Conservation (phyloP, 2,888 invertebrate genomes). For the Tigriopus californicus region DNA sequence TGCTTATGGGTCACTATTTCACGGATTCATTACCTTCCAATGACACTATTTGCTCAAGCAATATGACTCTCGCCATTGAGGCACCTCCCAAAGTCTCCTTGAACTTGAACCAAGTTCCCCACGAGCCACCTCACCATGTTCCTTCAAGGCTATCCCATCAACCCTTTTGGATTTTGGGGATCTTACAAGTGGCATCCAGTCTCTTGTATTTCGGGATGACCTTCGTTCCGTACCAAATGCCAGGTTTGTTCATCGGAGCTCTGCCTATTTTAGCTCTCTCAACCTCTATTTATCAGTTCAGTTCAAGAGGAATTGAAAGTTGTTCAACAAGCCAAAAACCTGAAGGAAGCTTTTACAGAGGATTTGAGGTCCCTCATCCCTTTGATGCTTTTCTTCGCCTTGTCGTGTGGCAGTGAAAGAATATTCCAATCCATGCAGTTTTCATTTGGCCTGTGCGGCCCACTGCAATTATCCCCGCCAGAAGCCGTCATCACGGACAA, state of each 20-base stretch:
- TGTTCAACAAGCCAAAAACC: neutral
- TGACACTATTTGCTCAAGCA: neutral
- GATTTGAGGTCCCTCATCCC: neutral
- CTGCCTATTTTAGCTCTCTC: neutral
- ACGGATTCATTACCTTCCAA: neutral
- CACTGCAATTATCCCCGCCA: neutral
- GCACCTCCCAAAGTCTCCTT: neutral
- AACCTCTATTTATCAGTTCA: neutral
- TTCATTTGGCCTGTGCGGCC: neutral
- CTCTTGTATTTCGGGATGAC: neutral
- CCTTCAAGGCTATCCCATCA: too few relatives aligned
- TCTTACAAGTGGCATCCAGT: neutral
- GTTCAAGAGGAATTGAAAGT: neutral
- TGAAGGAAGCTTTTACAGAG: neutral
- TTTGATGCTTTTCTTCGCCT: neutral
- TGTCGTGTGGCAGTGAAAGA: neutral
- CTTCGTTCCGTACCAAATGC: neutral
- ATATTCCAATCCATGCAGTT: neutral
- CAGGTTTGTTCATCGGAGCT: neutral
- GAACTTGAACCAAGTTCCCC: neutral
- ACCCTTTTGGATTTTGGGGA: too few relatives aligned
- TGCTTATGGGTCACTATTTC: neutral
- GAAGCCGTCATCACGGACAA: neutral
- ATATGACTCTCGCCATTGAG: neutral
- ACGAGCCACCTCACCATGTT: too few relatives aligned